These are phyloP conservation scores for Trissolcus japonicus DNA, from an alignment of 2,888 invertebrate species.

Conservation along the genomic window DNA sequence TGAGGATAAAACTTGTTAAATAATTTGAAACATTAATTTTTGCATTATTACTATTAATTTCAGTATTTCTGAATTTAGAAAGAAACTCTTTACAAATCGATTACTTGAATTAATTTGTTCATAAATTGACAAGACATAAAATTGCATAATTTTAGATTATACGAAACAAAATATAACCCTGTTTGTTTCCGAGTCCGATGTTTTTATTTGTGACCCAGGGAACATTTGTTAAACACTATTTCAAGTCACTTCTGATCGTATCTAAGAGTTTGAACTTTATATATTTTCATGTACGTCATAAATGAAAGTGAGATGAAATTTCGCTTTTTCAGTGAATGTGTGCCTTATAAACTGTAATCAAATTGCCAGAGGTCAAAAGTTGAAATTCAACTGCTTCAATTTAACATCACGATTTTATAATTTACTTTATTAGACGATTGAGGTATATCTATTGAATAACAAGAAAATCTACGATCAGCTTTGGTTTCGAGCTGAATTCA, in stretches of 20 bases:
- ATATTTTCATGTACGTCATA: slow-evolving; percentile 51
- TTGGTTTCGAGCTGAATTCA: background rate
- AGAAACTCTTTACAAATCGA: too few species aligned
- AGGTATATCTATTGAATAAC: slow-evolving; percentile 34
- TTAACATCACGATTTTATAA: slow-evolving; percentile 47
- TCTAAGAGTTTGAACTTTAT: slow-evolving; percentile 49
- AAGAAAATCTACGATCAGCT: background rate
- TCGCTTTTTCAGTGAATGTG: slow-evolving; percentile 49
- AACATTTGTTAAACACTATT: slow-evolving; percentile 50
- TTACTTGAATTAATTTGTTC: too few species aligned
- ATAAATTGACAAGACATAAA: too few species aligned
- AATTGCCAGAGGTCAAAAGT: slow-evolving; percentile 40
- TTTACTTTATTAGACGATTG: slow-evolving; percentile 41
- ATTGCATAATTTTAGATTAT: slow-evolving; percentile 10
- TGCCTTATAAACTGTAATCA: slow-evolving; percentile 49
- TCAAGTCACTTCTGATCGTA: slow-evolving; percentile 40
- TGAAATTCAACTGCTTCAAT: slow-evolving; percentile 32
- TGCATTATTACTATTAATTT: too few species aligned
- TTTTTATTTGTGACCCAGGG: slow-evolving; percentile 18
- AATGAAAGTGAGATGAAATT: slow-evolving; percentile 56
- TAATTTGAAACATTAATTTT: too few species aligned
- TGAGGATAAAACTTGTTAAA: too few species aligned
- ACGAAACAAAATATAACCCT: slow-evolving; percentile 17
- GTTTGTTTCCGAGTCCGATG: slow-evolving; percentile 27
- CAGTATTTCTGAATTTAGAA: too few species aligned